These are phyloP conservation scores for Ictalurus punctatus DNA, from an alignment of 2,113 vertebrate genomes.

Conservation along the genomic window DNA sequence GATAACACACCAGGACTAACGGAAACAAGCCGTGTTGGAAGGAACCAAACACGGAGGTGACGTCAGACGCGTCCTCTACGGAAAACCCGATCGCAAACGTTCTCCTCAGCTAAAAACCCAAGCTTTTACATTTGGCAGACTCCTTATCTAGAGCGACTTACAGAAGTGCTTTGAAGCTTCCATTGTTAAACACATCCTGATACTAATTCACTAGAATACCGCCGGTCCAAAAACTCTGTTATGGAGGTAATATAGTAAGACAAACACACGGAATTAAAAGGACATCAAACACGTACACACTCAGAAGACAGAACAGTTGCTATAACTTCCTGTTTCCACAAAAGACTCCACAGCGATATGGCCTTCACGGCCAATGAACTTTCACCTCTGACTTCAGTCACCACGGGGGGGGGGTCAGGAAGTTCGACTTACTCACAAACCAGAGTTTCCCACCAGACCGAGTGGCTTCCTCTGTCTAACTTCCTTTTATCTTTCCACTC, in stretches of 20 bases:
- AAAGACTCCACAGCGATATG: background rate
- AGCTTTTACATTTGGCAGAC: no score
- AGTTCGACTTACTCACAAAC: background rate
- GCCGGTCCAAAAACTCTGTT: no score
- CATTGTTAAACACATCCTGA: no score
- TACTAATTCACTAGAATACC: no score
- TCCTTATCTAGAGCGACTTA: no score
- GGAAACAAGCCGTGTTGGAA: background rate
- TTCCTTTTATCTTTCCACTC: background rate
- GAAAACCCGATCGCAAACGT: background rate
- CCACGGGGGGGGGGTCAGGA: background rate
- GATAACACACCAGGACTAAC: background rate
- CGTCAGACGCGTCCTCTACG: background rate
- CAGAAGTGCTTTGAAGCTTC: no score
- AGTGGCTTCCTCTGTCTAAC: background rate
- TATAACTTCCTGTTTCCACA: slow-evolving; percentile 19
- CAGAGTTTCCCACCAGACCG: background rate
- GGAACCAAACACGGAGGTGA: background rate
- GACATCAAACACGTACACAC: background rate
- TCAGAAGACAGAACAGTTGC: background rate
- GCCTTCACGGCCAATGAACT: background rate
- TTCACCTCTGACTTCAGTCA: background rate
- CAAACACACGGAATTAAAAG: no score
- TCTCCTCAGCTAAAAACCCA: background rate
- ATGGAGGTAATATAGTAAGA: no score